Evolutionary conservation across 2,888 invertebrate species (phyloP).

Genomic region (Brenthis daphne): DNA sequence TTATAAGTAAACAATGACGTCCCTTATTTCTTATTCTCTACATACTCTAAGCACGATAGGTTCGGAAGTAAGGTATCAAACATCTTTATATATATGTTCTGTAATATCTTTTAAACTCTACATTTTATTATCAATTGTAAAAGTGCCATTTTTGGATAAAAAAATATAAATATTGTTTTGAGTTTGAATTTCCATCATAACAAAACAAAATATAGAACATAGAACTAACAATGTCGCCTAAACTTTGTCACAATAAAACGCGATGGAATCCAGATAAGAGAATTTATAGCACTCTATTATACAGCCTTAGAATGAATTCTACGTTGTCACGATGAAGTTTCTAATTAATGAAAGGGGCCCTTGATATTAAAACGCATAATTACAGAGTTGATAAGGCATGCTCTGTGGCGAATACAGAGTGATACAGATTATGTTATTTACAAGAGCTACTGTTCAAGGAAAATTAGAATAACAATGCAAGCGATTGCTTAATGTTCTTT

Average conservation of each 20-base stretch:
- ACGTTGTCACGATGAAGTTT: constrained; percentile 53
- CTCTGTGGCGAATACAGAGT: constrained; percentile 33
- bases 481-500: too few relatives aligned
- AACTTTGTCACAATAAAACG: constrained; percentile 49
- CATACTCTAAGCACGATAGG: too few relatives aligned
- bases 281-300: constrained; percentile 53
- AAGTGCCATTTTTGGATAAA: too few relatives aligned
- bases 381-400: constrained; percentile 38
- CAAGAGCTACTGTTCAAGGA: background rate
- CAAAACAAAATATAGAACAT: constrained; percentile 27
- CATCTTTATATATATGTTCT: too few relatives aligned
- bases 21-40: too few relatives aligned
- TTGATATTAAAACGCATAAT: constrained; percentile 40
- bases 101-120: too few relatives aligned
- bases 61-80: too few relatives aligned
- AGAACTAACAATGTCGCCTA: constrained; percentile 35
- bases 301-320: constrained; percentile 46
- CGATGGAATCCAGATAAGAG: constrained; percentile 48
- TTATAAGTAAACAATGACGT: too few relatives aligned
- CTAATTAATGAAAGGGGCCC: constrained; percentile 56
- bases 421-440: constrained; percentile 17
- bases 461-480: background rate
- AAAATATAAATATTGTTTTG: background rate
- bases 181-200: constrained; percentile 6
- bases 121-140: too few relatives aligned